Evolutionary conservation across 1,140 invertebrate genomes (phyloP).

Genomic region (Teleopsis dalmanni): DNA sequence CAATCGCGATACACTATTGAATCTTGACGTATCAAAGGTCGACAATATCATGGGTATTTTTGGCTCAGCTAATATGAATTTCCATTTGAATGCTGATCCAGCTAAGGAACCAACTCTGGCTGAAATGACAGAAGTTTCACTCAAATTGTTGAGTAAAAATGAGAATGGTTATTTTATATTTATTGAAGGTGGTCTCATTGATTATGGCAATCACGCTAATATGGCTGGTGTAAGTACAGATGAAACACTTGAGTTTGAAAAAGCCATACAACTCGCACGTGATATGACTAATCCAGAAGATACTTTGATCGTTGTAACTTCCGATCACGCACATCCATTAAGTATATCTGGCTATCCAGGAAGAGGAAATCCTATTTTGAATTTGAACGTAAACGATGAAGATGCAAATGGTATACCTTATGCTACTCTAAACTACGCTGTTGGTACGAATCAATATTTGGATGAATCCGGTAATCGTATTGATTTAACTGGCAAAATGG

Average conservation of each 20-base stretch:
- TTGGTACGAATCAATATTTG: constrained; percentile 52
- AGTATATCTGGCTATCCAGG: constrained; percentile 61
- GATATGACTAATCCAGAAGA: constrained; percentile 52
- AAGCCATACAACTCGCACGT: constrained; percentile 55
- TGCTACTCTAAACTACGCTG: constrained; percentile 58
- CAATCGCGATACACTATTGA: constrained; percentile 49
- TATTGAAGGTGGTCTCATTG: constrained; percentile 61
- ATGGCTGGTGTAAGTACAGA: constrained; percentile 56
- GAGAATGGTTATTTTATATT: constrained; percentile 57
- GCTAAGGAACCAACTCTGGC: constrained; percentile 55
- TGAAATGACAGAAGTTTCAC: constrained; percentile 68
- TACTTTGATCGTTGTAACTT: constrained; percentile 61
- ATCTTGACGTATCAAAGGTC: constrained; percentile 26
- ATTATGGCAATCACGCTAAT: constrained; percentile 63
- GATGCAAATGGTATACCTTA: constrained; percentile 48
- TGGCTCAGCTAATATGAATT: constrained; percentile 46
- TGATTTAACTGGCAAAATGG: constrained; percentile 12
- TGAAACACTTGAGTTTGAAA: constrained; percentile 59
- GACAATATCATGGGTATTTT: constrained; percentile 47
- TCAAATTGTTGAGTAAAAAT: constrained; percentile 61
- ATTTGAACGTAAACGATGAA: constrained; percentile 32
- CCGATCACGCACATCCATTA: constrained; percentile 63
- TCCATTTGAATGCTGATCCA: constrained; percentile 49
- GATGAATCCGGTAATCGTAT: constrained; percentile 27
- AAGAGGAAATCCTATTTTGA: constrained; percentile 61